Conservation (phyloP, 2,113 vertebrate genomes). For the Corythornis vintsioides region DNA sequence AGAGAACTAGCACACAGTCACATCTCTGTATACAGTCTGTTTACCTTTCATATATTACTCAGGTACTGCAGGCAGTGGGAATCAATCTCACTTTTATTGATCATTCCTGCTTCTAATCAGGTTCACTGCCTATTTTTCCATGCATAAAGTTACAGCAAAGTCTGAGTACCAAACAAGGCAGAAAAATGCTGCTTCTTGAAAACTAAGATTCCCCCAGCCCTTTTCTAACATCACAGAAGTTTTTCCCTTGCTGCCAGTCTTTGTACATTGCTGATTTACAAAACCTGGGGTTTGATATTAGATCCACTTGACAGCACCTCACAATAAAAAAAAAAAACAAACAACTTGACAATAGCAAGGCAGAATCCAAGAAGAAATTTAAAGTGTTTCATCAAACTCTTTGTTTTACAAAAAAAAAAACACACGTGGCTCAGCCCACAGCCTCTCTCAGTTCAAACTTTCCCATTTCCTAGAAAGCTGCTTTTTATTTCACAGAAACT, state of each 20-base stretch:
- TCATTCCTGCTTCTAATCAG: constrained; percentile 1
- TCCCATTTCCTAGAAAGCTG: background rate
- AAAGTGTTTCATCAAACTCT: background rate
- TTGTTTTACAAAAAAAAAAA: background rate
- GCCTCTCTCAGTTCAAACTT: background rate
- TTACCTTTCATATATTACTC: background rate
- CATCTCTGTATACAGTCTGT: background rate
- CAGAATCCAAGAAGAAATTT: background rate
- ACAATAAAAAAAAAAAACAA: background rate
- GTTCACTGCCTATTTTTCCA: background rate
- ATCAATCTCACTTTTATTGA: constrained; percentile 22
- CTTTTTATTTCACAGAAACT: background rate
- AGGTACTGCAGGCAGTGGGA: background rate
- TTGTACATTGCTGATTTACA: background rate
- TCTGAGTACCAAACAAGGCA: background rate
- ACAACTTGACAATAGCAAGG: background rate
- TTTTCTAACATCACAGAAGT: background rate
- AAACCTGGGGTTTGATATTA: constrained; percentile 14
- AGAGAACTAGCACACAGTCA: background rate
- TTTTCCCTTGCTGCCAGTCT: background rate
- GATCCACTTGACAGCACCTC: constrained; percentile 25
- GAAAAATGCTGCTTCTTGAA: constrained; percentile 17
- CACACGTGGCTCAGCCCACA: background rate
- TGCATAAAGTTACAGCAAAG: background rate
- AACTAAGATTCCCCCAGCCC: background rate